Percentiles rank a stretch among this genome's conserved stretches.
Evolutionary conservation across 2,797 vertebrate genomes (phyloP).

Genomic region (Catostomus latipinnis): DNA sequence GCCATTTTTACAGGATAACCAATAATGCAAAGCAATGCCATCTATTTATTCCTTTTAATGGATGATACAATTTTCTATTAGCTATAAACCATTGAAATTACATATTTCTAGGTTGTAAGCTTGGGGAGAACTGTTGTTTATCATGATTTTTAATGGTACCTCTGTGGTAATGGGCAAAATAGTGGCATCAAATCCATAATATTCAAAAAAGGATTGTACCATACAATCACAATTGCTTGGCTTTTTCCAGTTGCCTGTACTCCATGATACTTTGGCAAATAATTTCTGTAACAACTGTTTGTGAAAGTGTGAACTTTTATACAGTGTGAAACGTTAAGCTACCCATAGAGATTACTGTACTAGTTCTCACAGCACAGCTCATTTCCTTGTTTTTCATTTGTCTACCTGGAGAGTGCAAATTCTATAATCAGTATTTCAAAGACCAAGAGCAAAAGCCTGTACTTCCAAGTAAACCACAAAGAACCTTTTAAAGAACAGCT

Average conservation of each 20-base stretch:
- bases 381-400: slow-evolving; percentile 13
- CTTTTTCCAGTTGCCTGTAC: not conserved
- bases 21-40: slow-evolving; percentile 70
- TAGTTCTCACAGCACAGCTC: not conserved
- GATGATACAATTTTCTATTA: slow-evolving; percentile 70
- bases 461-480: slow-evolving; percentile 6
- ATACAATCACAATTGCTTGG: slow-evolving; percentile 4
- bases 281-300: slow-evolving; percentile 21
- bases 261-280: not conserved
- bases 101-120: slow-evolving; percentile 56
- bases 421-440: slow-evolving; percentile 43
- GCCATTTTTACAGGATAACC: slow-evolving; percentile 68
- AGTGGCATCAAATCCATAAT: slow-evolving; percentile 26
- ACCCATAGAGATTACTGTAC: slow-evolving; percentile 1
- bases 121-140: slow-evolving; percentile 54
- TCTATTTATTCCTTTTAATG: slow-evolving; percentile 65
- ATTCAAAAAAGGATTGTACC: slow-evolving; percentile 8
- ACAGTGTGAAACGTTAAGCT: slow-evolving; percentile 32
- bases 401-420: slow-evolving; percentile 27
- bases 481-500: slow-evolving; percentile 30
- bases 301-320: slow-evolving; percentile 22
- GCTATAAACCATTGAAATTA: slow-evolving; percentile 64
- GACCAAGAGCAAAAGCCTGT: slow-evolving; percentile 7
- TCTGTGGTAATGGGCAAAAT: slow-evolving; percentile 12
- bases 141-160: slow-evolving; percentile 17